These are phyloP conservation scores for Aspiorhynchus laticeps DNA, from an alignment of 2,113 vertebrate genomes.

Conservation along the genomic window DNA sequence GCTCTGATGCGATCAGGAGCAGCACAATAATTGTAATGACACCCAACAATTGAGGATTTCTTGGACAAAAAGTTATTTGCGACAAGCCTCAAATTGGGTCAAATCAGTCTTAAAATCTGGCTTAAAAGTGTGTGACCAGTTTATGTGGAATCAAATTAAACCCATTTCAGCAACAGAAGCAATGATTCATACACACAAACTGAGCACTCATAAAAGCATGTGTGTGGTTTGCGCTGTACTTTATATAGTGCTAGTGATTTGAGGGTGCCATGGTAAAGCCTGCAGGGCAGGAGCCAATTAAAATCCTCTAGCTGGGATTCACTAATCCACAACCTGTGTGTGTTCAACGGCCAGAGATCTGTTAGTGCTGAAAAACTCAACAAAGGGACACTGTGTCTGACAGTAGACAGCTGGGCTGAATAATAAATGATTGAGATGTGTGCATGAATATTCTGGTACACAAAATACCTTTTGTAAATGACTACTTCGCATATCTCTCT, in stretches of 20 bases:
- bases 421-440: conserved; percentile 32
- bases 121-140: too few species aligned
- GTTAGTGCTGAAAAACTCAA: neutral
- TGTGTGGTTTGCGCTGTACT: conserved; percentile 33
- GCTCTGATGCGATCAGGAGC: too few species aligned
- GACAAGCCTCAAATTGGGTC: too few species aligned
- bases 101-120: too few species aligned
- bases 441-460: conserved; percentile 4
- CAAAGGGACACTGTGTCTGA: conserved; percentile 21
- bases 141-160: neutral
- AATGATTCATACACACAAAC: neutral
- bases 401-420: conserved; percentile 12
- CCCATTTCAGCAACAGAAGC: neutral
- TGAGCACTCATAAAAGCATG: neutral
- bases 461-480: conserved; percentile 5
- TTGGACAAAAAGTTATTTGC: too few species aligned
- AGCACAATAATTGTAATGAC: too few species aligned
- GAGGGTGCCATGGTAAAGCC: conserved; percentile 5
- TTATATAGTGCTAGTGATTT: conserved; percentile 22
- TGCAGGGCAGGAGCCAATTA: conserved; percentile 53
- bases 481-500: neutral
- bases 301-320: conserved; percentile 30
- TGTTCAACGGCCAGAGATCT: neutral
- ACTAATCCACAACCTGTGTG: conserved; percentile 35
- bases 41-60: too few species aligned